Base-by-base conservation (phyloP, 2,797 vertebrate genomes). In the Trachurus trachurus region DNA sequence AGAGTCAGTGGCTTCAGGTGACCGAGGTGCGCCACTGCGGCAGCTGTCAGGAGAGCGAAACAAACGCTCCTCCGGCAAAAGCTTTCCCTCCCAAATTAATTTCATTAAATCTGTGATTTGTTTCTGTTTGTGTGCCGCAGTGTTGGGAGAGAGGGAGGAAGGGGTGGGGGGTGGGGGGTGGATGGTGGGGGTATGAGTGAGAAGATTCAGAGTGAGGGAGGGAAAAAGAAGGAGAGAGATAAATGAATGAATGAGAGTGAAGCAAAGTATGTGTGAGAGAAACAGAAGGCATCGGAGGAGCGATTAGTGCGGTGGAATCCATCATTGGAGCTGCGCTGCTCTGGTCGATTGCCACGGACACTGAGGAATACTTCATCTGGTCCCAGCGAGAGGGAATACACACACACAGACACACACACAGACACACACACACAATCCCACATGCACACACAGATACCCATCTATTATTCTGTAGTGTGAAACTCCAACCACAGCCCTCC, bases 291-390 rank as follows among this genome's bases (percentile, higher is more conserved):
- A 90, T 90, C 60, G 77, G 87, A 92, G 87, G 91, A 93, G 90
- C 90, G 85, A 93, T 94, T 94, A 94, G 90, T 90, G 89, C 74
- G 26, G 87, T 69, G 87, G 85, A 85, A 94, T 94, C 92, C 91
- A 94, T 94, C 94, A 94, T 52, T 81, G 80, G 72, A 86, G 90
- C 82, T 65, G 80, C 44, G 29, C 81, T 67, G 86, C 86, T 83
- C 83, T 88, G 93, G 92, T 93, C 87, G 91, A 92, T 94, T 81
- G 86, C 85, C 84, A 85, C 73, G 22, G 87, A 89, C 84, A 82
- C 85, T 40, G 82, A 93, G 75, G 91, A 89, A 91, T 91, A 85
- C 84, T 91, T 92, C 90, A 90, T 91, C 86, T 84, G 86, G 70
- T 85, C 76, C 88, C 85, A 81, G 68, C 45, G 81, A 81, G 81